These are phyloP conservation scores for Papilio elwesi DNA, from an alignment of 2,888 invertebrate species.

Conservation along the genomic window DNA sequence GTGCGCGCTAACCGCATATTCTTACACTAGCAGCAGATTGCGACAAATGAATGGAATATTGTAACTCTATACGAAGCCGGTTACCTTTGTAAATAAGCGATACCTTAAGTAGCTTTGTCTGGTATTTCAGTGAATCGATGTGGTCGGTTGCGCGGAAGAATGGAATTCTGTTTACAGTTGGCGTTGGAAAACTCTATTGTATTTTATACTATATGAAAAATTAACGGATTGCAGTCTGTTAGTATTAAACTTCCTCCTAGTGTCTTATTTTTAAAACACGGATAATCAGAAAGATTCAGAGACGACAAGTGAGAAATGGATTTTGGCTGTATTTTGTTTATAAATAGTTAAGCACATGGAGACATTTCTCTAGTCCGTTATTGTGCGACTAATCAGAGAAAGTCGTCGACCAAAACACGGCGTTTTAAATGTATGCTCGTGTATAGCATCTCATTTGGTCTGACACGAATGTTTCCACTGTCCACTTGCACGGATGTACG, in stretches of 20 bases:
- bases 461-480: slow-evolving; percentile 47
- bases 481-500: slow-evolving; percentile 52
- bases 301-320: no score
- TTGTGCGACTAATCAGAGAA: slow-evolving; percentile 43
- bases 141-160: not conserved
- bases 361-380: slow-evolving; percentile 9
- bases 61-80: slow-evolving; percentile 27
- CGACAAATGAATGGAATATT: slow-evolving; percentile 38
- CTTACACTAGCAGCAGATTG: slow-evolving; percentile 40
- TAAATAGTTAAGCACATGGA: not conserved
- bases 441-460: slow-evolving; percentile 48
- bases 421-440: slow-evolving; percentile 57
- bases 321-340: no score
- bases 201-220: no score
- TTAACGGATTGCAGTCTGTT: no score
- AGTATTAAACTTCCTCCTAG: no score
- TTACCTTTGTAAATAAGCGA: not conserved
- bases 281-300: no score
- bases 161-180: no score
- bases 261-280: no score
- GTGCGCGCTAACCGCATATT: slow-evolving; percentile 57
- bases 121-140: not conserved
- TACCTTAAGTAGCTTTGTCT: not conserved
- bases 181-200: no score
- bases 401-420: slow-evolving; percentile 47